phyloP scores from a whole-genome alignment of 2,113 vertebrate species.

The Vireo altiloquus region DNA sequence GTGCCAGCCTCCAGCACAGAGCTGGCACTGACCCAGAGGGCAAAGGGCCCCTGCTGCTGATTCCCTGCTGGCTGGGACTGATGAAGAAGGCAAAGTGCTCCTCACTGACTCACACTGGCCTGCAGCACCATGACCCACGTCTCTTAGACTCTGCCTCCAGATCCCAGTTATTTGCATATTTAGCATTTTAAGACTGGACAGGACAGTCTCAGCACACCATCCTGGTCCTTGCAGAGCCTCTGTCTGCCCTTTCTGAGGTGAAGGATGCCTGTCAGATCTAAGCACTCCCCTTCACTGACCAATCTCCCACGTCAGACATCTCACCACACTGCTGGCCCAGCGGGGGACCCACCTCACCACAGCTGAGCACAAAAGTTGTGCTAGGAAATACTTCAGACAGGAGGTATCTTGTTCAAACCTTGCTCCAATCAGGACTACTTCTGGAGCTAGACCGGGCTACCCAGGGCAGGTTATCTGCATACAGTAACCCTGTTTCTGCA shows the following conservation, averaged over 20 bases:
- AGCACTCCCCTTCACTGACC: fast-evolving
- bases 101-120: background rate
- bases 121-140: fast-evolving
- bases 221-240: background rate
- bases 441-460: background rate
- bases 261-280: background rate
- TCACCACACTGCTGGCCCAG: background rate
- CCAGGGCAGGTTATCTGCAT: background rate
- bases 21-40: background rate
- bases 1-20: background rate
- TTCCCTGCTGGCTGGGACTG: background rate
- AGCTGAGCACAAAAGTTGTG: background rate
- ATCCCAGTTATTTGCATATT: background rate
- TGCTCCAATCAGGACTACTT: background rate
- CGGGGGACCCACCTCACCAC: fast-evolving
- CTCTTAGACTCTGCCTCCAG: background rate
- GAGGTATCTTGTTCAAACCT: background rate
- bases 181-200: background rate
- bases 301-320: fast-evolving
- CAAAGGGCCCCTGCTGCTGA: background rate
- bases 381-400: background rate
- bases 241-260: background rate
- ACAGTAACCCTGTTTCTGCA: background rate
- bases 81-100: background rate
- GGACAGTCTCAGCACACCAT: background rate